Percentiles rank a stretch among this genome's conserved stretches.
phyloP scores from a whole-genome alignment of 2,888 invertebrate species.

The Lasioglossum calceatum region DNA sequence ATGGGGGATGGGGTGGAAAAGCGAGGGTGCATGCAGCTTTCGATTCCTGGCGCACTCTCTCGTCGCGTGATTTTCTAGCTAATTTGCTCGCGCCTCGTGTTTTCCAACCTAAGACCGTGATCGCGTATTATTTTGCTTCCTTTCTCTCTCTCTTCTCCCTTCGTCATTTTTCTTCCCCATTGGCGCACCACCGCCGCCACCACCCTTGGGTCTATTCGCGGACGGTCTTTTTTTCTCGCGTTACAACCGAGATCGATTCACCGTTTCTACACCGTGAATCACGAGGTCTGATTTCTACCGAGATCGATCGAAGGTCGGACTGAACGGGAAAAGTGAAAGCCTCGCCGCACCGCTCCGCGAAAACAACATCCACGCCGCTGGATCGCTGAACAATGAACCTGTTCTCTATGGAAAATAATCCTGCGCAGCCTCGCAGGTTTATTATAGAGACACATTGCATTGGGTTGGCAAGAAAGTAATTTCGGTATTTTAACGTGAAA shows the following conservation, averaged over 20 bases:
- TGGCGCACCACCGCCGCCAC: background rate
- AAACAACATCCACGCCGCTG: background rate
- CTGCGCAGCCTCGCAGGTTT: background rate
- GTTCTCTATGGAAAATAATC: background rate
- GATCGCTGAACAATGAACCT: constrained; percentile 8
- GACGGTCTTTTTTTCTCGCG: constrained; percentile 22
- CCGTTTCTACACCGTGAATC: background rate
- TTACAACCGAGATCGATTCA: constrained; percentile 17
- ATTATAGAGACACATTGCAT: background rate
- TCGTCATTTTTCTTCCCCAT: background rate
- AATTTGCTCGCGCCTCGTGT: background rate
- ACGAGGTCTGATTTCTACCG: background rate
- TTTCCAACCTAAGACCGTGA: background rate
- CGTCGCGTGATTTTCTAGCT: background rate
- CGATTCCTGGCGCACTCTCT: background rate
- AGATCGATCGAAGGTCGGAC: constrained; percentile 2
- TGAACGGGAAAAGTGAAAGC: background rate
- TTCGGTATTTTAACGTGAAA: too few species aligned
- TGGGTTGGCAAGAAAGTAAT: too few species aligned
- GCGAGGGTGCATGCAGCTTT: background rate
- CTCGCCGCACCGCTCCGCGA: background rate
- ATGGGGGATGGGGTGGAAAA: background rate
- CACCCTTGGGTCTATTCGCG: constrained; percentile 43
- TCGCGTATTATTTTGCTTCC: background rate
- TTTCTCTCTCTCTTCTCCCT: background rate